phyloP scores from a whole-genome alignment of 2,888 invertebrate genomes.

The Synergus japonicus region DNA sequence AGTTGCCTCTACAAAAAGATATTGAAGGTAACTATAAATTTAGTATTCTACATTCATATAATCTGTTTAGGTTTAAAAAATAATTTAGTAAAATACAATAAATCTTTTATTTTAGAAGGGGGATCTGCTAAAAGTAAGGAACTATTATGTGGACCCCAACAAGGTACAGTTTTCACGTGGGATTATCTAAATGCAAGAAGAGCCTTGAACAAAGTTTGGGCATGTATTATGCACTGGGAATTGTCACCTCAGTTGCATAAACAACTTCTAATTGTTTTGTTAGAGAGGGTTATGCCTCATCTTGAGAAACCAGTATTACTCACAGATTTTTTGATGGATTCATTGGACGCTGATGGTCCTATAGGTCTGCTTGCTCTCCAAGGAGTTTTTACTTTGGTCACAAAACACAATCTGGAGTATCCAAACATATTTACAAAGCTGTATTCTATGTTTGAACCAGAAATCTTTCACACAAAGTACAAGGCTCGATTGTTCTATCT shows the following conservation, averaged over 20 bases:
- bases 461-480: constrained; percentile 94
- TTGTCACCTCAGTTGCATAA: constrained; percentile 85
- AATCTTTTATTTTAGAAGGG: constrained; percentile 58
- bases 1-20: constrained; percentile 79
- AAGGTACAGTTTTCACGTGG: constrained; percentile 79
- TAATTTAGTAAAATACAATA: background rate
- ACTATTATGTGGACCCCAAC: constrained; percentile 67
- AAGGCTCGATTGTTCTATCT: constrained; percentile 93
- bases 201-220: constrained; percentile 87
- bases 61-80: background rate
- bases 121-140: constrained; percentile 61
- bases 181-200: constrained; percentile 80
- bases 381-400: constrained; percentile 93
- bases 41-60: background rate
- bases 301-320: constrained; percentile 89
- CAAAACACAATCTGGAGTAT: constrained; percentile 95
- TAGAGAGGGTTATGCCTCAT: constrained; percentile 90
- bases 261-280: constrained; percentile 87
- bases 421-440: constrained; percentile 96
- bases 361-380: constrained; percentile 94
- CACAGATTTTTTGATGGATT: constrained; percentile 95
- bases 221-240: constrained; percentile 86
- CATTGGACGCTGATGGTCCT: constrained; percentile 91
- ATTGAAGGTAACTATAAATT: constrained; percentile 71
- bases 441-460: constrained; percentile 95